A percentile compares a stretch with the other conserved stretches of the same genome.
phyloP scores from a whole-genome alignment of 2,888 invertebrate genomes.

The Charanyca ferruginea region DNA sequence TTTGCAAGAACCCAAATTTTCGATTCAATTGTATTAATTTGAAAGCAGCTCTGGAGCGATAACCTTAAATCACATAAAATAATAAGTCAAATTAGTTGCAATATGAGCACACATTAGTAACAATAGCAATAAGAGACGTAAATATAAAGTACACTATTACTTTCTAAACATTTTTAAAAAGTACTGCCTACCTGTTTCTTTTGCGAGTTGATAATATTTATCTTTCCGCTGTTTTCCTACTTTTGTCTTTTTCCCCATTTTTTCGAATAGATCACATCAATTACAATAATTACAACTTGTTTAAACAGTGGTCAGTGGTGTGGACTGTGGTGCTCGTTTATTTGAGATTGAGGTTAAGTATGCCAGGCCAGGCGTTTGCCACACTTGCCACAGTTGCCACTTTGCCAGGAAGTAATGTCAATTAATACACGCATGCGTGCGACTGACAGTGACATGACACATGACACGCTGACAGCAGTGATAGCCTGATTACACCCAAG shows the following conservation, averaged over 20 bases:
- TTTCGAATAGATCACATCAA: slow-evolving; percentile 64
- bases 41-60: slow-evolving; percentile 99
- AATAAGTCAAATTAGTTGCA: neutral
- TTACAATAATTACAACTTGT: slow-evolving; percentile 12
- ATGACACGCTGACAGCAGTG: too few species aligned
- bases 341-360: too few species aligned
- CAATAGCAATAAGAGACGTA: too few species aligned
- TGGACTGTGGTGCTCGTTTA: too few species aligned
- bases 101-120: slow-evolving; percentile 19
- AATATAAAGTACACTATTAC: neutral
- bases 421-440: too few species aligned
- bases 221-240: slow-evolving; percentile 99
- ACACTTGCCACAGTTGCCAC: too few species aligned
- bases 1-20: slow-evolving; percentile 99
- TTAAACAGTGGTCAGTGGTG: too few species aligned
- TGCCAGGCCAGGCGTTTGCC: too few species aligned
- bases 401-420: too few species aligned
- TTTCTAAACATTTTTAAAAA: slow-evolving; percentile 57
- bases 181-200: slow-evolving; percentile 96
- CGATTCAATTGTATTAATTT: slow-evolving; percentile 99
- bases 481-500: too few species aligned
- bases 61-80: slow-evolving; percentile 92
- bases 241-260: slow-evolving; percentile 98
- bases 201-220: slow-evolving; percentile 99
- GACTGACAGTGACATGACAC: too few species aligned